A percentile compares a stretch with the other conserved stretches of the same genome.
Evolutionary conservation across 2,797 vertebrate species (phyloP).

Genomic region (Eurystomus glaucurus): DNA sequence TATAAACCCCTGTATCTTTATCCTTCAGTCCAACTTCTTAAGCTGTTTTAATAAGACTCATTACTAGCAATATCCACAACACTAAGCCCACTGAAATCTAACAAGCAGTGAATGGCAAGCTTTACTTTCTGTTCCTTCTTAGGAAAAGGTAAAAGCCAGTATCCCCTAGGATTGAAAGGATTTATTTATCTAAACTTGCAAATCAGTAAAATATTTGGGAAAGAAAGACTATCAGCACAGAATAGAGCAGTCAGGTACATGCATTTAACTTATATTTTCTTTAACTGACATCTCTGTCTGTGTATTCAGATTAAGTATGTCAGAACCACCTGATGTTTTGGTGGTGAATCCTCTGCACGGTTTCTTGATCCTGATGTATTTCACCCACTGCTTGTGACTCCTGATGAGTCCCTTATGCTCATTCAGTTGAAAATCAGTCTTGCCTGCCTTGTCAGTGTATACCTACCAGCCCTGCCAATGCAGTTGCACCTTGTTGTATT

Average conservation of each 20-base stretch:
- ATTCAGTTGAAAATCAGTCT: neutral
- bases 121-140: constrained; percentile 12
- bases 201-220: neutral
- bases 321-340: neutral
- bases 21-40: neutral
- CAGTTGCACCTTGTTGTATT: neutral
- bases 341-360: neutral
- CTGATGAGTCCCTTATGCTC: neutral
- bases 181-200: neutral
- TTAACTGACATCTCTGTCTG: neutral
- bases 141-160: neutral
- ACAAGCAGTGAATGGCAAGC: neutral
- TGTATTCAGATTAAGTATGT: neutral
- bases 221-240: neutral
- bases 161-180: neutral
- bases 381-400: neutral
- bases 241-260: neutral
- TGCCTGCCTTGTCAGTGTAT: neutral
- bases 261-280: neutral
- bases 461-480: neutral
- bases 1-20: neutral
- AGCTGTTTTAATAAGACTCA: constrained; percentile 10
- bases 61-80: constrained; percentile 1
- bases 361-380: neutral
- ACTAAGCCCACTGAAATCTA: constrained; percentile 5